A percentile compares a stretch with the other conserved stretches of the same genome.
Conservation (phyloP, 2,797 vertebrate genomes). For the Dryobates pubescens region DNA sequence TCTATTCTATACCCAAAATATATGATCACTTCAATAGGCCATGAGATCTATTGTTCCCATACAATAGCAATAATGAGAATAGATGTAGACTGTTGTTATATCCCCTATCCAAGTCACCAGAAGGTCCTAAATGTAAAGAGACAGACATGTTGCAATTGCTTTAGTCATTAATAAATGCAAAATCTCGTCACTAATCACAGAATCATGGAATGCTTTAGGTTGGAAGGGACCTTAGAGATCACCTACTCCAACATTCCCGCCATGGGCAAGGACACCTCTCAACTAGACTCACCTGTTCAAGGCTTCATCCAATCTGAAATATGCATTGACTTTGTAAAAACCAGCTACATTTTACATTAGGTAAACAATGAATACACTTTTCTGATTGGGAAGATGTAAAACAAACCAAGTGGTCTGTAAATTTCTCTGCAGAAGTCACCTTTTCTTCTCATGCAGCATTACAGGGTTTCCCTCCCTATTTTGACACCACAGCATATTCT, state of each 20-base stretch:
- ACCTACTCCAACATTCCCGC: no score
- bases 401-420: slow-evolving; percentile 66
- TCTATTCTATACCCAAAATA: background rate
- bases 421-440: slow-evolving; percentile 73
- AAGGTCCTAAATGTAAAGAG: background rate
- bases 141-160: background rate
- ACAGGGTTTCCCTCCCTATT: slow-evolving; percentile 35
- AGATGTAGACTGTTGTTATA: background rate
- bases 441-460: slow-evolving; percentile 78
- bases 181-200: background rate
- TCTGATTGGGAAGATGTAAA: slow-evolving; percentile 69
- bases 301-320: slow-evolving; percentile 45
- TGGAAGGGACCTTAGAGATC: no score
- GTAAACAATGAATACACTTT: slow-evolving; percentile 66
- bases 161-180: background rate
- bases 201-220: background rate
- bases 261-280: no score
- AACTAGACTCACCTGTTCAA: no score
- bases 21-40: background rate
- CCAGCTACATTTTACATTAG: slow-evolving; percentile 55
- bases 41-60: background rate
- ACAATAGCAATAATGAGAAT: background rate
- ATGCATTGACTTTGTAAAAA: slow-evolving; percentile 40
- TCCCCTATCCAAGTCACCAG: background rate
- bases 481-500: background rate